Evolutionary conservation across 2,888 invertebrate species (phyloP), one percentile per base, ranked within the genome.

Genomic region (Frankliniella fusca): DNA sequence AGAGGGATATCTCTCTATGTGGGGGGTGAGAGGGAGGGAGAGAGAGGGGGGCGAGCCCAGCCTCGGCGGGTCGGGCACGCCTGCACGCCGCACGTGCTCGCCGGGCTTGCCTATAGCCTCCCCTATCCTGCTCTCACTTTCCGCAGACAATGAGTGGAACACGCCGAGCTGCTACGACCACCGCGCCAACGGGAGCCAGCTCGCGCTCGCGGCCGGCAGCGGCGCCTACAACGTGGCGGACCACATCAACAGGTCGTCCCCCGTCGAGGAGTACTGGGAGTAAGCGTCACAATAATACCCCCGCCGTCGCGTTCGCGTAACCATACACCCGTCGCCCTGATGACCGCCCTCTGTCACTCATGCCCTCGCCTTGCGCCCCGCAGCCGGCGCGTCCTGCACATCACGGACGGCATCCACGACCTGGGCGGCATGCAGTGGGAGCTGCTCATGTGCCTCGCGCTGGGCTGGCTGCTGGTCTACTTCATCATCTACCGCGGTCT

Each of bases 401-500:
- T 93, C 84, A 89, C 91, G 18, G 88, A 90, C 70, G 90, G 90
- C 23, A 91, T 93, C 80, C 90, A 93, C 81, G 89, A 91, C 80
- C 87, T 93, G 27, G 93, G 93, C 18, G 89, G 89, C 5, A 88
- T 94, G 85, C 92, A 92, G 86, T 93, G 93, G 93, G 91, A 93
- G 85, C 89, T 93, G 50, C 90, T 92, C 50, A 90, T 91, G 9
- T 92, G 93, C 86, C 88, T 94, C 27, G 87, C 91, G 3, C 88
- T 92, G 15, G 93, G 93, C 83, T 94, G 94, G 90, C 85, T 93
- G 27, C 89, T 93, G 82, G 92, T 94, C 85, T 94, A 94, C 88
- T 90, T 91, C 85, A 92, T 93, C 85, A 90, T 94, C 84, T 91
- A 93, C 88, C 93, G 93, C 86, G 94, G 94, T 80, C 91, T 94